Conservation (phyloP, 92 coral and sea anemone genomes). For the Umimayanthus chanpuru region DNA sequence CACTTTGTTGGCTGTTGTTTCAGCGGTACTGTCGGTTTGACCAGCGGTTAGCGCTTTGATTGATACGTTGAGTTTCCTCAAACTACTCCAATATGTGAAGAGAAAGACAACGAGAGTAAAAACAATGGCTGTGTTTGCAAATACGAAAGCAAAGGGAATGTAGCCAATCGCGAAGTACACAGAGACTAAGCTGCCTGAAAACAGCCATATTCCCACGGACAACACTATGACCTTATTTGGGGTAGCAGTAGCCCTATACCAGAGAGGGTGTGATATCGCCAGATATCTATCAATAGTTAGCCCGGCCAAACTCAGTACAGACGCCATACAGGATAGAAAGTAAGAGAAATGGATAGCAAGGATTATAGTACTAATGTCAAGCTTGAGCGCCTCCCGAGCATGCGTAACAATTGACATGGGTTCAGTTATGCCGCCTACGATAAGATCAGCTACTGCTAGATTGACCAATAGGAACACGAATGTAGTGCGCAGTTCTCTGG, state of each 20-base stretch:
- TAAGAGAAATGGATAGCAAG: conserved; percentile 16
- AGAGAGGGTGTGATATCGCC: conserved; percentile 31
- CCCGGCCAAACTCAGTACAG: conserved; percentile 31
- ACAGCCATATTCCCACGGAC: conserved; percentile 25
- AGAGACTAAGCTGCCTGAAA: background rate
- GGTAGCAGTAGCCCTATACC: conserved; percentile 22
- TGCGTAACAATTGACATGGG: conserved; percentile 12
- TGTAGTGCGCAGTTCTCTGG: conserved; percentile 19
- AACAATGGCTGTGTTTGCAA: conserved; percentile 28
- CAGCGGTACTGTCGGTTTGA: background rate
- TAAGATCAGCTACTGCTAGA: conserved; percentile 23
- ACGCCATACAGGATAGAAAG: conserved; percentile 26
- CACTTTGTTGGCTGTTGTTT: background rate
- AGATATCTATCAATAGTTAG: conserved; percentile 36
- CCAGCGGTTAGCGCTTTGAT: background rate
- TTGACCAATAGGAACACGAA: conserved; percentile 25
- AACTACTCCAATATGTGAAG: conserved; percentile 14
- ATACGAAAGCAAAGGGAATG: conserved; percentile 31
- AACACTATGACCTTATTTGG: conserved; percentile 15
- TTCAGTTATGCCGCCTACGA: conserved; percentile 1
- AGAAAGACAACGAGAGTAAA: conserved; percentile 26
- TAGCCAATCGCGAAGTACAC: conserved; percentile 27
- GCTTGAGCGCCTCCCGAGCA: conserved; percentile 15
- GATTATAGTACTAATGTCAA: background rate
- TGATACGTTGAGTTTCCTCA: conserved; percentile 19